Base-by-base conservation (phyloP, 2,797 vertebrate genomes). In the Pseudomugil tenellus region DNA sequence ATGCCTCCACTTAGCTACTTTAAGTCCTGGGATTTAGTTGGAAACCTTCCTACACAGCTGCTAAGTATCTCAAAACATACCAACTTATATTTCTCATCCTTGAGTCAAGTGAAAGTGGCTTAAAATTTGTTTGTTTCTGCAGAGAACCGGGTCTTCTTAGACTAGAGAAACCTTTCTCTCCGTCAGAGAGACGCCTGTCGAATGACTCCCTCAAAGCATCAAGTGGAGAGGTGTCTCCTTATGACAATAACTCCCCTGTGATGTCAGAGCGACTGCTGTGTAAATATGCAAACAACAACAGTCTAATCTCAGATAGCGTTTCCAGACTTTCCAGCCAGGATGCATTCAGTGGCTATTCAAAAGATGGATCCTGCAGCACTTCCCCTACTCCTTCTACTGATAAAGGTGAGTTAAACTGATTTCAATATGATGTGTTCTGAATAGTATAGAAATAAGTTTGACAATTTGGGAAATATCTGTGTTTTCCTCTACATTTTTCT, bases 201-300 rank as follows among this genome's bases (percentile, higher is more conserved):
- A 95, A 91, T 16, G 96, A 96, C 71, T 97, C 96, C 76, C 94
- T 95, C 89, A 96, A 96, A 87, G 94, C 92, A 61, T 98, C 96
- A 4, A 98, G 97, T 0, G 97, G 96, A 26, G 97, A 98, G 69
- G 92, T 97, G 58, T 98, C 97, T 70, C 97, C 97, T 0, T 99
- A 98, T 0, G 97, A 99, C 86, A 99, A 98, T 93, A 97, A 96
- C 91, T 98, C 96, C 16, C 97, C 97, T 0, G 91, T 97, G 71
- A 91, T 96, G 49, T 95, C 96, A 0, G 95, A 95, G 59, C 92
- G 89, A 58, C 94, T 91, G 3, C 85, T 91, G 76, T 75, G 89
- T 83, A 92, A 95, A 76, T 91, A 81, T 83, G 91, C 88, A 48
- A 93, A 91, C 11, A 93, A 91, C 11, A 93, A 62, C 39, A 65